These are phyloP conservation scores for Drosophila macrothrix DNA, from an alignment of 2,888 invertebrate genomes.

Conservation along the genomic window DNA sequence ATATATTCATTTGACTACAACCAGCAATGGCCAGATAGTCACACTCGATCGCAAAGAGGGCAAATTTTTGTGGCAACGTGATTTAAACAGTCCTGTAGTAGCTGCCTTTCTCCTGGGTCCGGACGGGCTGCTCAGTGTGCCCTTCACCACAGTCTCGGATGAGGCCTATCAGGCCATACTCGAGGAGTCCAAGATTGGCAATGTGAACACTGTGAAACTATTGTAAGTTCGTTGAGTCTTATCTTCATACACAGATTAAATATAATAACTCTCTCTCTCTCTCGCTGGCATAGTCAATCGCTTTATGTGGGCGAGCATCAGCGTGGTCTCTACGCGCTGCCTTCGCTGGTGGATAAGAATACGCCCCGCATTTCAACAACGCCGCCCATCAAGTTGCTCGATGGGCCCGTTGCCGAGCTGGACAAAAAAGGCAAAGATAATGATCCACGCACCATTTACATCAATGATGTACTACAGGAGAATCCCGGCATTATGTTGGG, in stretches of 20 bases:
- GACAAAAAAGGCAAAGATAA: constrained; percentile 53
- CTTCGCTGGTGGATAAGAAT: constrained; percentile 95
- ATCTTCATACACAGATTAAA: neutral
- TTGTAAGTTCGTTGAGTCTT: constrained; percentile 86
- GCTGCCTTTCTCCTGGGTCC: constrained; percentile 93
- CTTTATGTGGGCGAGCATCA: constrained; percentile 96
- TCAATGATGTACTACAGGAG: constrained; percentile 85
- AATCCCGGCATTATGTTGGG: constrained; percentile 86
- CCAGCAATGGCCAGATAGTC: constrained; percentile 93
- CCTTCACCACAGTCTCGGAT: constrained; percentile 95
- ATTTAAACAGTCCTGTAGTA: constrained; percentile 95
- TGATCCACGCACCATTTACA: constrained; percentile 85
- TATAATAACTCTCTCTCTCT: too few relatives aligned
- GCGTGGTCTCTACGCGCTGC: constrained; percentile 95
- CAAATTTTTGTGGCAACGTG: constrained; percentile 93
- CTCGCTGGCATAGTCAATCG: constrained; percentile 89
- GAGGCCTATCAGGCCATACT: constrained; percentile 91
- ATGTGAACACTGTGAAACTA: constrained; percentile 88
- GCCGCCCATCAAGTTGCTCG: constrained; percentile 90
- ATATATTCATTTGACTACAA: constrained; percentile 94
- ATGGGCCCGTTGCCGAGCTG: constrained; percentile 88
- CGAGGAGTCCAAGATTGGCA: constrained; percentile 87
- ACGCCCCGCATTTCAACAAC: constrained; percentile 92
- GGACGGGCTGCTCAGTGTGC: constrained; percentile 92
- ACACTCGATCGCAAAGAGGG: constrained; percentile 93